A percentile compares a stretch with the other conserved stretches of the same genome.
These are phyloP conservation scores for Nowickia ferox DNA, from an alignment of 2,888 invertebrate genomes.

Conservation along the genomic window DNA sequence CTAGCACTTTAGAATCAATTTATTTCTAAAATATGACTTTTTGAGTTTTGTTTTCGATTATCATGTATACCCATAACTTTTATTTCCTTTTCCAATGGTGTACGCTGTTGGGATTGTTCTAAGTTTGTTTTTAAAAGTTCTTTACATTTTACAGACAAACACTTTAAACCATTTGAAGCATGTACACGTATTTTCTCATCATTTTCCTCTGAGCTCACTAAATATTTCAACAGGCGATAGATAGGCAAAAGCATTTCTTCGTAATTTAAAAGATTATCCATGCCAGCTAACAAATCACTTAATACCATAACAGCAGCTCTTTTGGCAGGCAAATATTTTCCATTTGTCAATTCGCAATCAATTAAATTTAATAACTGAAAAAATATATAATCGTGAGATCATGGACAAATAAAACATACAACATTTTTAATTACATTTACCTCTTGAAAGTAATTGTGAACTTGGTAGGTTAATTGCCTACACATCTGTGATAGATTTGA, in stretches of 20 bases:
- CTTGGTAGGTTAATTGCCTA: constrained; percentile 80
- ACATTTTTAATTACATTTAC: constrained; percentile 68
- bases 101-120: constrained; percentile 64
- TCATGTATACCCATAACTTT: constrained; percentile 80
- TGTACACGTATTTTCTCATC: constrained; percentile 81
- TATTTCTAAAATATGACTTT: constrained; percentile 78
- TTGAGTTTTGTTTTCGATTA: constrained; percentile 61
- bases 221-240: constrained; percentile 78
- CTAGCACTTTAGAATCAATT: constrained; percentile 64
- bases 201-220: constrained; percentile 76
- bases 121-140: constrained; percentile 75
- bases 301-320: constrained; percentile 81
- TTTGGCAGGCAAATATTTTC: constrained; percentile 81
- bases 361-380: constrained; percentile 76
- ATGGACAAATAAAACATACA: not conserved
- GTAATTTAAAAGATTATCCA: constrained; percentile 81
- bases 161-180: constrained; percentile 80
- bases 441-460: constrained; percentile 82
- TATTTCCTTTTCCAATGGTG: constrained; percentile 78
- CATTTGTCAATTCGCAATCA: constrained; percentile 77
- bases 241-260: constrained; percentile 81
- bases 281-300: constrained; percentile 80
- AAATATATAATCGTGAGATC: not conserved
- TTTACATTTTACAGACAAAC: constrained; percentile 79
- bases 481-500: constrained; percentile 81